Evolutionary conservation across 2,113 vertebrate species (phyloP).

Genomic region (Zosterops pallidus): DNA sequence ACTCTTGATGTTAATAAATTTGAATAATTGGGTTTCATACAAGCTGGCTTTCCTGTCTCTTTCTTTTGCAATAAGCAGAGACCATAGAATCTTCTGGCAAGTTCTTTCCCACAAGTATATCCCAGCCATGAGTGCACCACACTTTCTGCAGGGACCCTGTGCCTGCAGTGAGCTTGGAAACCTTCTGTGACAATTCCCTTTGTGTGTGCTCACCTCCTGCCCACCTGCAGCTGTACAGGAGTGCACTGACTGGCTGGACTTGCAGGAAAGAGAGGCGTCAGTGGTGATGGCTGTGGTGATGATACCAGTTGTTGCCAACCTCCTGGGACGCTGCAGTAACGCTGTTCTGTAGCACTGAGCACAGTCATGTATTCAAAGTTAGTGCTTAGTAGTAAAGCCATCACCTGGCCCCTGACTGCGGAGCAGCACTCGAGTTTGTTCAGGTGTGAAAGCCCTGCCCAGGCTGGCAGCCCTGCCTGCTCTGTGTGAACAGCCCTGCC

Average conservation of each 20-base stretch:
- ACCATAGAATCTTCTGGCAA: background rate
- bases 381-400: background rate
- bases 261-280: background rate
- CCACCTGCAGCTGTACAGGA: rapidly evolving
- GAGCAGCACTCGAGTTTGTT: rapidly evolving
- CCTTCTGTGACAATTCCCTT: background rate
- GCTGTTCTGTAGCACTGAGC: background rate
- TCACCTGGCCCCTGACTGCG: background rate
- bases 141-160: background rate
- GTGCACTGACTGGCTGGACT: background rate
- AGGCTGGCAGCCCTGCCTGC: background rate
- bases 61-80: slow-evolving; percentile 54
- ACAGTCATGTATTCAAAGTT: background rate
- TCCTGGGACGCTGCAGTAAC: rapidly evolving
- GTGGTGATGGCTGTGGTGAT: background rate
- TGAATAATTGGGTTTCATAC: slow-evolving; percentile 93
- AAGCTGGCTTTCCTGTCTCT: slow-evolving; percentile 74
- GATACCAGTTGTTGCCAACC: rapidly evolving
- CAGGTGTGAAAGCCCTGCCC: background rate
- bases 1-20: slow-evolving; percentile 97
- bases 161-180: background rate
- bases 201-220: background rate
- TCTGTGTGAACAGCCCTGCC: background rate
- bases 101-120: background rate
- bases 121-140: rapidly evolving